Evolutionary conservation across 2,113 vertebrate species (phyloP).

Genomic region (Ondatra zibethicus): DNA sequence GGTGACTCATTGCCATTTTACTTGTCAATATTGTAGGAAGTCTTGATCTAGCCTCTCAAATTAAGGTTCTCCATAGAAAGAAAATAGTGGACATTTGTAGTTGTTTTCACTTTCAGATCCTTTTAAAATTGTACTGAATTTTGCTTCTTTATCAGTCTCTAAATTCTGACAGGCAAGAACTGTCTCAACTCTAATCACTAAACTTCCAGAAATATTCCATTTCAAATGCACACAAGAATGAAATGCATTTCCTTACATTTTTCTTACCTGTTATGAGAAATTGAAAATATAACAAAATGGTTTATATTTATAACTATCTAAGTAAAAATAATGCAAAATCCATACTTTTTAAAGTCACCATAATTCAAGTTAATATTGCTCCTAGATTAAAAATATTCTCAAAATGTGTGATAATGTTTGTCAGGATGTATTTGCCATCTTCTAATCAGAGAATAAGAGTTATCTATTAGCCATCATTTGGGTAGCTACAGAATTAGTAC

Average conservation of each 20-base stretch:
- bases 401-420: not conserved
- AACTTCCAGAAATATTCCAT: constrained; percentile 9
- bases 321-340: constrained; percentile 68
- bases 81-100: not conserved
- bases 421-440: not conserved
- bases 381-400: constrained; percentile 63
- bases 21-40: not conserved
- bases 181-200: not conserved
- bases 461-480: constrained; percentile 54
- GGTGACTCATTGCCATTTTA: not conserved
- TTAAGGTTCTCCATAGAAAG: not conserved
- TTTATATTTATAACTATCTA: constrained; percentile 22
- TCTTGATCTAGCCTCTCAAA: not conserved
- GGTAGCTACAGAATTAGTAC: constrained; percentile 69
- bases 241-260: not conserved
- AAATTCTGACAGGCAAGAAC: constrained; percentile 3
- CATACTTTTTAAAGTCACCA: constrained; percentile 57
- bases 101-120: not conserved
- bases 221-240: constrained; percentile 27
- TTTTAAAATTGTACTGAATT: not conserved
- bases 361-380: constrained; percentile 67
- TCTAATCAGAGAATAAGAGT: constrained; percentile 67
- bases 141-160: constrained; percentile 3
- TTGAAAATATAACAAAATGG: not conserved
- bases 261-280: constrained; percentile 30